These are phyloP conservation scores for Ditula angustiorana DNA, from an alignment of 2,888 invertebrate genomes.

Conservation along the genomic window DNA sequence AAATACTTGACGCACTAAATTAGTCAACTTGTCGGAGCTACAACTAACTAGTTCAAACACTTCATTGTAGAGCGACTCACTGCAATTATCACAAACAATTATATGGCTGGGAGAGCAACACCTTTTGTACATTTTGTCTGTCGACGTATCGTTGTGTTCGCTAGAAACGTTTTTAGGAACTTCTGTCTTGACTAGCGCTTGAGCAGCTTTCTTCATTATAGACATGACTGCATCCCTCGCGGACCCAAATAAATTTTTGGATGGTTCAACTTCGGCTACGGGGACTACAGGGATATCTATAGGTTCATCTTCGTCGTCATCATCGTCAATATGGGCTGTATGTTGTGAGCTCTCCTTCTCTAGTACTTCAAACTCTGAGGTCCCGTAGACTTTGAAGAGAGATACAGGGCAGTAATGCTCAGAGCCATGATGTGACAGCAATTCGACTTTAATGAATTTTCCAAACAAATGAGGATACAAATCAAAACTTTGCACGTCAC, in stretches of 20 bases:
- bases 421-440: slow-evolving; percentile 97
- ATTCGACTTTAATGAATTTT: slow-evolving; percentile 95
- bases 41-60: slow-evolving; percentile 92
- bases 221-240: slow-evolving; percentile 96
- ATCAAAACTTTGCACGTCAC: slow-evolving; percentile 94
- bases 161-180: slow-evolving; percentile 86
- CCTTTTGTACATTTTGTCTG: slow-evolving; percentile 72
- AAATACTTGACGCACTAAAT: slow-evolving; percentile 86
- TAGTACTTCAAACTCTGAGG: slow-evolving; percentile 95
- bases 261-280: slow-evolving; percentile 79
- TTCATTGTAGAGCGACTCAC: slow-evolving; percentile 88
- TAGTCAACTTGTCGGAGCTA: slow-evolving; percentile 85
- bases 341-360: slow-evolving; percentile 92
- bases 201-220: slow-evolving; percentile 96
- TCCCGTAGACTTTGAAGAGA: slow-evolving; percentile 97
- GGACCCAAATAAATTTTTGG: slow-evolving; percentile 92
- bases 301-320: slow-evolving; percentile 88
- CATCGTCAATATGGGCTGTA: slow-evolving; percentile 87
- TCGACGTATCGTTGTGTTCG: slow-evolving; percentile 75
- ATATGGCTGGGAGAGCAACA: slow-evolving; percentile 91
- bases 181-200: slow-evolving; percentile 91
- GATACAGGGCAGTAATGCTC: slow-evolving; percentile 99
- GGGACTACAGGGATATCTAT: slow-evolving; percentile 84
- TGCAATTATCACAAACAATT: slow-evolving; percentile 91
- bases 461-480: slow-evolving; percentile 93